These are phyloP conservation scores for Heliconius hewitsoni DNA, from an alignment of 1,140 invertebrate species.

Conservation along the genomic window DNA sequence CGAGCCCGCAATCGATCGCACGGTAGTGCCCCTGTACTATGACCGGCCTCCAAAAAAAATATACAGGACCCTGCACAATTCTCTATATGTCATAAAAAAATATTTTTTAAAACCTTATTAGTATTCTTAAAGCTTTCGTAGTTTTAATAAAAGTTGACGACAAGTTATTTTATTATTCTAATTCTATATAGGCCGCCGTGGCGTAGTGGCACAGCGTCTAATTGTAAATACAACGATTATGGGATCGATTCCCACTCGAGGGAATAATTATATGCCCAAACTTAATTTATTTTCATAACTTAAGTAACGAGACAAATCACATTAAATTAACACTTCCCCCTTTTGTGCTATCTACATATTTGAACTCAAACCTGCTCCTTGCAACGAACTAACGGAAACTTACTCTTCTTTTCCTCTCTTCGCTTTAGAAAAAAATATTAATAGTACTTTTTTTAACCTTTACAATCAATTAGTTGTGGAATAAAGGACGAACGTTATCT, in stretches of 20 bases:
- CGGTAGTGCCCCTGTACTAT: background rate
- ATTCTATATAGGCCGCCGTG: background rate
- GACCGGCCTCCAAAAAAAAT: background rate
- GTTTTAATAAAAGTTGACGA: slow-evolving; percentile 13
- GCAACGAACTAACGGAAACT: too few relatives aligned
- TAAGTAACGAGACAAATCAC: too few relatives aligned
- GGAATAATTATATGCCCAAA: background rate
- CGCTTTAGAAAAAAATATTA: too few relatives aligned
- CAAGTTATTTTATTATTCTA: background rate
- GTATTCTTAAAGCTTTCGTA: background rate
- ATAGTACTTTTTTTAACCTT: too few relatives aligned
- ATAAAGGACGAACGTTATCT: too few relatives aligned
- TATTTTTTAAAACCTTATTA: slow-evolving; percentile 1
- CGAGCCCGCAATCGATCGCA: background rate
- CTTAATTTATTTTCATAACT: too few relatives aligned
- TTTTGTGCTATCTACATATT: too few relatives aligned
- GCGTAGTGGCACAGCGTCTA: background rate
- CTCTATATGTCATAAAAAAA: background rate
- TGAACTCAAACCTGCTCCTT: too few relatives aligned
- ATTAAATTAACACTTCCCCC: too few relatives aligned
- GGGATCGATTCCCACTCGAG: background rate
- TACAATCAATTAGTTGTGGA: too few relatives aligned
- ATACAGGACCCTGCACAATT: background rate
- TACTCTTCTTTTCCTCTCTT: too few relatives aligned
- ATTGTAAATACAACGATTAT: background rate